These are phyloP conservation scores for Sabellastarte sp. DNA, from an alignment of 2,888 invertebrate species.

Conservation along the genomic window DNA sequence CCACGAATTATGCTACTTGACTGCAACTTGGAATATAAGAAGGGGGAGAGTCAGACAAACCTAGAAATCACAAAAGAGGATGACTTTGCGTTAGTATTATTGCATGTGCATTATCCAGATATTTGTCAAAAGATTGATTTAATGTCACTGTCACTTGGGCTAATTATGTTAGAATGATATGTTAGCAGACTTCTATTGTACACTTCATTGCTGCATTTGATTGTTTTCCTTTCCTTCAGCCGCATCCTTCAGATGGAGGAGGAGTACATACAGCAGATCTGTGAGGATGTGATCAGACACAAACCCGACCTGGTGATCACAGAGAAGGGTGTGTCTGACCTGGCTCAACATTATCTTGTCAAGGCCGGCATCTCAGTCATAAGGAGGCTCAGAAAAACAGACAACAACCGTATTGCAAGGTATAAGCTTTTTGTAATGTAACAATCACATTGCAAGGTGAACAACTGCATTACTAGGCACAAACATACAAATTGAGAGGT, in stretches of 20 bases:
- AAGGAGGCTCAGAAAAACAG: conserved; percentile 84
- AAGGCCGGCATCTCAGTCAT: conserved; percentile 67
- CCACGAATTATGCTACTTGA: conserved; percentile 93
- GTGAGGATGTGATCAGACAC: conserved; percentile 88
- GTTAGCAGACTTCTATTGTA: too few species aligned
- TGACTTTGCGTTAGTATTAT: conserved; percentile 72
- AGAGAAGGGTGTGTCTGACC: conserved; percentile 90
- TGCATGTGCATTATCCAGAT: background rate
- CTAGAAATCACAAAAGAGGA: conserved; percentile 92
- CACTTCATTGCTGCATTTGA: too few species aligned
- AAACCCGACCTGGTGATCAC: conserved; percentile 97
- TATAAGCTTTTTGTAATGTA: conserved; percentile 29
- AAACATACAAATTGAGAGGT: too few species aligned
- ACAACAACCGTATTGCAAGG: conserved; percentile 94
- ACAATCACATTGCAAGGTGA: too few species aligned
- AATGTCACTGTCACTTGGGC: too few species aligned
- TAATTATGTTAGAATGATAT: too few species aligned
- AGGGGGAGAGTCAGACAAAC: conserved; percentile 95
- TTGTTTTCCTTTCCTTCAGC: too few species aligned
- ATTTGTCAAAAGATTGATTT: background rate
- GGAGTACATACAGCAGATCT: conserved; percentile 83
- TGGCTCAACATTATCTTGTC: conserved; percentile 63
- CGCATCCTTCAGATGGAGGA: conserved; percentile 93
- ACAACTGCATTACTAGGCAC: too few species aligned
- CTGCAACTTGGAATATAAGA: conserved; percentile 96